Evolutionary conservation across 1,140 invertebrate species (phyloP).

Genomic region (Diabrotica virgifera): DNA sequence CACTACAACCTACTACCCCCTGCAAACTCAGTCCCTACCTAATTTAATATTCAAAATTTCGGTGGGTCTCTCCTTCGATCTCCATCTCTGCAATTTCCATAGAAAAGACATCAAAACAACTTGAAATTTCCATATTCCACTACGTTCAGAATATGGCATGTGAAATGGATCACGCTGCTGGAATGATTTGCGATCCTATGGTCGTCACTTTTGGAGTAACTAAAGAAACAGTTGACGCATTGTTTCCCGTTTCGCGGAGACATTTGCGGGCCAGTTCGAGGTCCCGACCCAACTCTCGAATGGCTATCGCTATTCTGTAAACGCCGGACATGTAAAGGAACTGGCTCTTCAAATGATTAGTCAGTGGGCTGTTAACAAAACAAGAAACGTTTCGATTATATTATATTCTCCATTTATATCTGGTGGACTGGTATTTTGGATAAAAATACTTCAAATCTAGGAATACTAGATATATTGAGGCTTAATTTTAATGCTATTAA

Average conservation of each 20-base stretch:
- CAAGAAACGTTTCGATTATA: too few species aligned
- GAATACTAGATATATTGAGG: too few species aligned
- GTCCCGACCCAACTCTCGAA: constrained; percentile 16
- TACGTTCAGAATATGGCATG: constrained; percentile 14
- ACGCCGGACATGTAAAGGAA: neutral
- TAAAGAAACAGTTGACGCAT: constrained; percentile 30
- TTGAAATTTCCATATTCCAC: constrained; percentile 5
- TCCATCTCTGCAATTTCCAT: constrained; percentile 14
- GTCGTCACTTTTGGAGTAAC: constrained; percentile 18
- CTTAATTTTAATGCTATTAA: too few species aligned
- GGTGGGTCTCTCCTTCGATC: neutral
- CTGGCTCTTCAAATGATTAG: neutral
- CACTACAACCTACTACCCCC: too few species aligned
- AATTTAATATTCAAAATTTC: neutral
- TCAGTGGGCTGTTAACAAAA: neutral
- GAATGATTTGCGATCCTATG: constrained; percentile 25
- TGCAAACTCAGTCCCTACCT: too few species aligned
- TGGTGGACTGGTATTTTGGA: too few species aligned
- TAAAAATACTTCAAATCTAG: too few species aligned
- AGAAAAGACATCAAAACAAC: constrained; percentile 12
- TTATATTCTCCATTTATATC: too few species aligned
- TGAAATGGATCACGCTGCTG: constrained; percentile 23
- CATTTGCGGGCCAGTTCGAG: constrained; percentile 20
- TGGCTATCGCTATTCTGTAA: neutral
- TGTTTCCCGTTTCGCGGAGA: constrained; percentile 26